Percentiles rank a stretch among this genome's conserved stretches.
These are phyloP conservation scores for Pristionchus arcanus DNA, from an alignment of 2,888 invertebrate genomes.

Conservation along the genomic window DNA sequence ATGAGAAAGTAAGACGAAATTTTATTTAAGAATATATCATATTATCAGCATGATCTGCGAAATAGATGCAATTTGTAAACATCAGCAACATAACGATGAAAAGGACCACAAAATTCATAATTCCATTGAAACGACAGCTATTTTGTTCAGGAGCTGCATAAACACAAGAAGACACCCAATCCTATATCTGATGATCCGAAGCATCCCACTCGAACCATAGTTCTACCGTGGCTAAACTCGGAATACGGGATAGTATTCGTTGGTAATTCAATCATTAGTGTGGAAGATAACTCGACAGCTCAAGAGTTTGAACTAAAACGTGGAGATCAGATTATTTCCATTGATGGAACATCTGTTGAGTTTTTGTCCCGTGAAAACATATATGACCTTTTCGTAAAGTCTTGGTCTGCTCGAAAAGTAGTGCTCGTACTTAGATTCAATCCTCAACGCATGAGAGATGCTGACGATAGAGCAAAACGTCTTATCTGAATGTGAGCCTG, in stretches of 20 bases:
- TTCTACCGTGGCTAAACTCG: background rate
- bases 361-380: background rate
- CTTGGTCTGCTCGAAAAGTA: background rate
- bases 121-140: no score
- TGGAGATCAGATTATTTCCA: background rate
- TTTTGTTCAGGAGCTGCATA: no score
- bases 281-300: background rate
- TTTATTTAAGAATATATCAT: no score
- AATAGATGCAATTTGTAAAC: no score
- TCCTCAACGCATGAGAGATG: background rate
- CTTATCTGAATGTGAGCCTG: no score
- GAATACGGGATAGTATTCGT: background rate
- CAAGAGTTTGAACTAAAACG: background rate
- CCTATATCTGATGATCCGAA: background rate
- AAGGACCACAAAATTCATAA: no score
- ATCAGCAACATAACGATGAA: no score
- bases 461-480: no score
- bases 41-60: no score
- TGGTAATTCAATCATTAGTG: background rate
- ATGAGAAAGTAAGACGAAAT: no score
- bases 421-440: background rate
- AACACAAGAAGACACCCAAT: background rate
- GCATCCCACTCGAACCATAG: background rate
- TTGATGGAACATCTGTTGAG: background rate
- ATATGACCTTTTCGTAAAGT: background rate